Conservation (phyloP, 2,888 invertebrate genomes). For the Serrognathus titanus region DNA sequence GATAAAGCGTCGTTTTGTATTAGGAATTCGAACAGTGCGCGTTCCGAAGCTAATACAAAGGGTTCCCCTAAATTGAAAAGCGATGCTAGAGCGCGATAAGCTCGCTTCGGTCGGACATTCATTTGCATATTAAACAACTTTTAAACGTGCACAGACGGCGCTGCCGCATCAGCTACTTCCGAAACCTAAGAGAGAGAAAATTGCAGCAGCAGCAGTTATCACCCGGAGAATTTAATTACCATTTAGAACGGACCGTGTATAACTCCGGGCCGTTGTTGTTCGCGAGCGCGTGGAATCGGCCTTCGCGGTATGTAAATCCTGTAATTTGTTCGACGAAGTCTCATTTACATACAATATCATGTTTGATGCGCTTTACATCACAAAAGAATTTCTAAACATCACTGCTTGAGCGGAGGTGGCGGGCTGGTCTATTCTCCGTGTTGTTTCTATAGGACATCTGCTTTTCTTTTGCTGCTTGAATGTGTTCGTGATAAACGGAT, state of each 20-base stretch:
- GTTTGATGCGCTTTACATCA: conserved; percentile 12
- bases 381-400: conserved; percentile 2
- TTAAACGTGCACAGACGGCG: background rate
- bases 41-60: background rate
- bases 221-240: too few relatives aligned
- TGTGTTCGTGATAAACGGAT: too few relatives aligned
- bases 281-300: background rate
- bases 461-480: too few relatives aligned
- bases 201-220: too few relatives aligned
- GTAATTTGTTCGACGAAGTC: conserved; percentile 12
- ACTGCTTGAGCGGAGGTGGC: too few relatives aligned
- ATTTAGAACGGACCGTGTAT: too few relatives aligned
- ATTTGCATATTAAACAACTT: conserved; percentile 1
- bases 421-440: too few relatives aligned
- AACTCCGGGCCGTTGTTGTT: background rate
- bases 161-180: background rate
- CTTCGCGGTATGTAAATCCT: conserved; percentile 13
- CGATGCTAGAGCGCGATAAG: background rate
- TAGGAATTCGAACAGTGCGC: background rate
- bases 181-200: too few relatives aligned
- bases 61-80: background rate
- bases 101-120: background rate
- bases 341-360: conserved; percentile 14
- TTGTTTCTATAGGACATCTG: too few relatives aligned
- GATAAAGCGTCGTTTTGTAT: background rate